Base-by-base conservation (phyloP, 2,113 vertebrate species). In the Campylomormyrus tamandua region DNA sequence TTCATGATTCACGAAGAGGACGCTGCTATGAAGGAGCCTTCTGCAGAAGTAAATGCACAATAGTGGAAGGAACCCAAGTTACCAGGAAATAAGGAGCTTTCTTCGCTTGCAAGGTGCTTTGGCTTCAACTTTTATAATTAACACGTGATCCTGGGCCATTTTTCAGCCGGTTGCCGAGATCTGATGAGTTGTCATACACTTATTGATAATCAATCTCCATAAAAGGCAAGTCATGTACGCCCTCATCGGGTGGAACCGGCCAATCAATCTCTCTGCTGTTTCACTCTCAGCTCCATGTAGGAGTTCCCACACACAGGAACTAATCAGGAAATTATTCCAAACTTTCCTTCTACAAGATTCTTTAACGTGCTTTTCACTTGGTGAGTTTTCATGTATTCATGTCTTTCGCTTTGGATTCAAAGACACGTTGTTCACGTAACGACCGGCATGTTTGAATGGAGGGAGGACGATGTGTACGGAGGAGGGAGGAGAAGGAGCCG, bases 401-500 rank as follows among this genome's bases (percentile, higher is more conserved):
- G 6, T 42, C 17, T 42, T 39, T 80, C 17, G 2, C 17, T 6
- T 42, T 19, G n/a, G 15, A 42, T 39, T 15, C 17, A 8, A 77
- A 77, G 35, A 15, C 35, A 42, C 6, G 31, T 19, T 77, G 3
- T 42, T 39, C 46, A 27, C n/a, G n/a, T 70, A 15, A 86, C 15
- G 11, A 21, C 46, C 11, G 13, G 10, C 17, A 21, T 52, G 46
- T 42, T 27, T 39, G 15, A 19, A 17, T 17, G n/a, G 35, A 17
- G 31, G 74, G 35, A 39, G 35, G 35, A 42, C 27, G 11, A 42
- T 0, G 2, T 27, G 74, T 19, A 87, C 91, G 84, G 90, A 89
- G 85, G 90, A 58, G n/a, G 6, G 85, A 15, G 19, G 83, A 92
- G 88, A 90, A 90, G 19, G n/a, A 27, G 35, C 27, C 31, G 24